Conservation (phyloP, 1,140 invertebrate species). For the Hylyphantes graminicola region DNA sequence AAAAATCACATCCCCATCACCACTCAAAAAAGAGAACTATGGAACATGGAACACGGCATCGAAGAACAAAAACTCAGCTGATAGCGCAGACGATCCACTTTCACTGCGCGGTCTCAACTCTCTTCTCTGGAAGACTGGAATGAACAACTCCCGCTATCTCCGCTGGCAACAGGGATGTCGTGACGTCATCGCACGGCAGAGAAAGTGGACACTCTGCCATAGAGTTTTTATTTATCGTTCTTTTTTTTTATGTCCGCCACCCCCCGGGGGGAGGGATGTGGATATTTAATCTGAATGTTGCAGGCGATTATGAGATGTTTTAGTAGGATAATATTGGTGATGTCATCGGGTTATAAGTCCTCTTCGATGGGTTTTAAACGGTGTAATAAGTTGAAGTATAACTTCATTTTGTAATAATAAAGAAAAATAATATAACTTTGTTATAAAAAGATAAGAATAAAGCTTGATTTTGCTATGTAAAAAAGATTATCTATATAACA, state of each 20-base stretch:
- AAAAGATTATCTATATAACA: too few relatives aligned
- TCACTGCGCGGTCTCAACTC: conserved; percentile 19
- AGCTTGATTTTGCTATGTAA: too few relatives aligned
- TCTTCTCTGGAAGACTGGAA: conserved; percentile 50
- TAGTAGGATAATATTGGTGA: not conserved
- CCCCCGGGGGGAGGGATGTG: conserved; percentile 24
- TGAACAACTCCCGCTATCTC: conserved; percentile 22
- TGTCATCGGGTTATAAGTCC: not conserved
- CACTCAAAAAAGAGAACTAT: too few relatives aligned
- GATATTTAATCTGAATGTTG: conserved; percentile 14
- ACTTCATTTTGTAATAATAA: too few relatives aligned
- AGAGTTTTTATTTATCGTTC: conserved; percentile 27
- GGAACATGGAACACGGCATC: too few relatives aligned
- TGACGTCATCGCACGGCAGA: conserved; percentile 42
- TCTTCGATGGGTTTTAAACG: too few relatives aligned
- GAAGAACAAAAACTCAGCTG: conserved; percentile 28
- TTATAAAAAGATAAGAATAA: too few relatives aligned
- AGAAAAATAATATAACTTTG: too few relatives aligned
- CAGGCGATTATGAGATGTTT: conserved; percentile 16
- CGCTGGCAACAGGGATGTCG: conserved; percentile 45
- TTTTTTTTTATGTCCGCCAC: not conserved
- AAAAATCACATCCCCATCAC: too few relatives aligned
- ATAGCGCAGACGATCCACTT: conserved; percentile 36
- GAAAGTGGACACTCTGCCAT: conserved; percentile 31
- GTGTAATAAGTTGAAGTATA: too few relatives aligned